phyloP scores from a whole-genome alignment of 2,888 invertebrate species.

The Catocala nupta region DNA sequence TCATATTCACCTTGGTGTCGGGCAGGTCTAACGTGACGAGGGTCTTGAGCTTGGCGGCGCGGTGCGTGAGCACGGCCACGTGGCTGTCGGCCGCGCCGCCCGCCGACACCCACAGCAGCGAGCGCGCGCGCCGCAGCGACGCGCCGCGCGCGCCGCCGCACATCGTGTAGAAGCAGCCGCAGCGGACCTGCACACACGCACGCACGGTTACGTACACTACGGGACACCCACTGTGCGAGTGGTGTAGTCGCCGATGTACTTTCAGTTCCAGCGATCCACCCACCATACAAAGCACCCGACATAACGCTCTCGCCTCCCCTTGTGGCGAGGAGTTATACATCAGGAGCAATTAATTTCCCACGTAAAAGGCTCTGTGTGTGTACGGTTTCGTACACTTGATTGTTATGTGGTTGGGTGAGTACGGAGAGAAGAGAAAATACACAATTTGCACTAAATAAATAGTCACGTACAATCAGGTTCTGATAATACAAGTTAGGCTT shows the following conservation, averaged over 20 bases:
- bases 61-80: constrained; percentile 93
- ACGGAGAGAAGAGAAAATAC: no score
- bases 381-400: no score
- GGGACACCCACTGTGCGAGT: neutral
- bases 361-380: no score
- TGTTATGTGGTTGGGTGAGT: no score
- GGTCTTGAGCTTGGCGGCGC: constrained; percentile 91
- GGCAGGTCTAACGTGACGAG: constrained; percentile 92
- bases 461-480: no score
- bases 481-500: no score
- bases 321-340: no score
- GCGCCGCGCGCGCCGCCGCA: constrained; percentile 75
- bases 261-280: no score
- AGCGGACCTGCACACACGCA: constrained; percentile 90
- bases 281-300: neutral
- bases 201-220: neutral
- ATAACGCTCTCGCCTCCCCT: no score
- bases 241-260: no score
- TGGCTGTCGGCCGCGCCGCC: constrained; percentile 92
- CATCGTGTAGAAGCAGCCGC: constrained; percentile 95
- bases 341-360: no score
- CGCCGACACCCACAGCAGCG: constrained; percentile 96
- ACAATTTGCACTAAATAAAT: no score
- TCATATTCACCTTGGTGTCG: constrained; percentile 89
- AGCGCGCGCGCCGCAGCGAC: constrained; percentile 89